Evolutionary conservation across 2,113 vertebrate species (phyloP).

Genomic region (Macaca fascicularis): DNA sequence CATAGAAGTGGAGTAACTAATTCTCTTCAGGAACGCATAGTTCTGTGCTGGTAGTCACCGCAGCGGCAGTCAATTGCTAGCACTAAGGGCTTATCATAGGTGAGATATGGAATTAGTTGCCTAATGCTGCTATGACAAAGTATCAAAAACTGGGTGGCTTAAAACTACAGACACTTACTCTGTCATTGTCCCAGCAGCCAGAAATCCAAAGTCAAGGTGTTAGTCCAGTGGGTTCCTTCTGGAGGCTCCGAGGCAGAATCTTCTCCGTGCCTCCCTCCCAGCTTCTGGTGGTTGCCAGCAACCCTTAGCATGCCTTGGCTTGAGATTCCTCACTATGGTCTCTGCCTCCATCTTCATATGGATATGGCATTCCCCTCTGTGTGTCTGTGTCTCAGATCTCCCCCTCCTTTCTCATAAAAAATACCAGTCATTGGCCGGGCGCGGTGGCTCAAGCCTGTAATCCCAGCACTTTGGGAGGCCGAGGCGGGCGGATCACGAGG

Average conservation of each 20-base stretch:
- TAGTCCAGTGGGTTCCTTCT: not conserved
- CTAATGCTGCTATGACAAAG: not conserved
- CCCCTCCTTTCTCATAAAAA: not conserved
- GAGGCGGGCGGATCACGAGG: rapidly evolving
- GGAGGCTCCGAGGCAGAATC: not conserved
- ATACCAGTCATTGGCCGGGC: not conserved
- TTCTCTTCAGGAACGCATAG: not conserved
- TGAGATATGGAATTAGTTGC: not conserved
- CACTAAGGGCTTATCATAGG: not conserved
- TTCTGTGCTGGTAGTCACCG: not conserved
- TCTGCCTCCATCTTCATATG: not conserved
- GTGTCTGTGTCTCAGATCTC: not conserved
- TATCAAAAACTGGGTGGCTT: not conserved
- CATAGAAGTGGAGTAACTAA: not conserved
- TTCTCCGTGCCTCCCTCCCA: not conserved
- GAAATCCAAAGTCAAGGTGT: not conserved
- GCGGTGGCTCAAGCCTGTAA: no score
- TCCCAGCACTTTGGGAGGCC: no score
- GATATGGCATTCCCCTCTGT: no score
- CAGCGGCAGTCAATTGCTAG: rapidly evolving
- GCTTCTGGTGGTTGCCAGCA: not conserved
- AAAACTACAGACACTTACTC: not conserved
- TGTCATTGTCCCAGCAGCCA: not conserved
- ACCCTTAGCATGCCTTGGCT: not conserved
- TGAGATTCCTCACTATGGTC: not conserved